These are phyloP conservation scores for Pampusana beccarii DNA, from an alignment of 2,113 vertebrate genomes.

Conservation along the genomic window DNA sequence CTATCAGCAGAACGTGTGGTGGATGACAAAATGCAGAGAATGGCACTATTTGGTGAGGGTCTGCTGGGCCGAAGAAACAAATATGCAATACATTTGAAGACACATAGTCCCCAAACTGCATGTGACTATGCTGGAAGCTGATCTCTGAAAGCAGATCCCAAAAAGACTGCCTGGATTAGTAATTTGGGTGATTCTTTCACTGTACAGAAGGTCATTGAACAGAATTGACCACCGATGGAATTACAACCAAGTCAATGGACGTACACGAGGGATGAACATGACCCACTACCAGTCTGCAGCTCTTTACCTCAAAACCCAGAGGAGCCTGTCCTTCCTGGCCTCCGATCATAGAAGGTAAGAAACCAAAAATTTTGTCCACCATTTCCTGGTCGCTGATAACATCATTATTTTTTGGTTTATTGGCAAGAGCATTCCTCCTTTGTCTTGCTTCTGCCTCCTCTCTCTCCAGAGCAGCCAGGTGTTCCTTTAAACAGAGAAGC, in stretches of 20 bases:
- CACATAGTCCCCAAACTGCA: background rate
- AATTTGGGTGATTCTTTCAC: background rate
- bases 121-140: background rate
- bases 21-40: background rate
- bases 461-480: conserved; percentile 59
- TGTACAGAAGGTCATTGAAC: background rate
- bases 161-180: background rate
- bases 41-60: background rate
- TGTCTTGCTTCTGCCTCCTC: conserved; percentile 62
- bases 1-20: background rate
- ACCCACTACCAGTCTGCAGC: background rate
- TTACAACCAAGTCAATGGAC: background rate
- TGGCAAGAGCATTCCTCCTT: conserved; percentile 43
- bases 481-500: conserved; percentile 70
- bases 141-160: background rate
- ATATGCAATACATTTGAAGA: background rate
- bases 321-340: conserved; percentile 85
- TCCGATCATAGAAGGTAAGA: conserved; percentile 84
- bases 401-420: conserved; percentile 73
- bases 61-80: background rate
- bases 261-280: background rate
- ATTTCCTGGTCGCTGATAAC: conserved; percentile 83
- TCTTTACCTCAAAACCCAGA: conserved; percentile 80
- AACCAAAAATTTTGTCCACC: conserved; percentile 92
- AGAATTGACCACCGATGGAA: background rate